Evolutionary conservation across 2,888 invertebrate species (phyloP).

Genomic region (Noctua comes): DNA sequence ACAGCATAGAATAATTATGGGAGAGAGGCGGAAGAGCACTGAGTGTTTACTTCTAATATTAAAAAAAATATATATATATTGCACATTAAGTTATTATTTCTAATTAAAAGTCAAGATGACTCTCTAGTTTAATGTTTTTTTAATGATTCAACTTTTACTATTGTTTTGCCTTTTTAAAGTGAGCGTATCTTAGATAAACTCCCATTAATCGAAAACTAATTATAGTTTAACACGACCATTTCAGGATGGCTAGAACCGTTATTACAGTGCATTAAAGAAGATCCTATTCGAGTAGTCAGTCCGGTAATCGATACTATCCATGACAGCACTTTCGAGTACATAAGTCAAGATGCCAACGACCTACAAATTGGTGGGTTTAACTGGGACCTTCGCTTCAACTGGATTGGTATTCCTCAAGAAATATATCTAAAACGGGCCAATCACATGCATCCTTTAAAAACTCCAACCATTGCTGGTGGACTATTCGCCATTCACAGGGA

Average conservation of each 20-base stretch:
- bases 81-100: no score
- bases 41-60: no score
- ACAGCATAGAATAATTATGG: no score
- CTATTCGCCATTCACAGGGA: slow-evolving; percentile 97
- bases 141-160: neutral
- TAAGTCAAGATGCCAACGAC: slow-evolving; percentile 93
- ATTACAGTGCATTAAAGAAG: slow-evolving; percentile 94
- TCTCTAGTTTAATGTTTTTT: neutral
- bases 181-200: no score
- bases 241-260: slow-evolving; percentile 97
- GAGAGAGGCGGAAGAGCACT: no score
- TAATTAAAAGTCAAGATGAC: no score
- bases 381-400: slow-evolving; percentile 98
- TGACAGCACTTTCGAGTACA: slow-evolving; percentile 96
- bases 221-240: slow-evolving; percentile 40
- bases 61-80: no score
- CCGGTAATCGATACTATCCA: slow-evolving; percentile 98
- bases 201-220: neutral
- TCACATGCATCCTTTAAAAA: slow-evolving; percentile 95
- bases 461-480: slow-evolving; percentile 99
- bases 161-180: neutral
- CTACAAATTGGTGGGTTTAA: slow-evolving; percentile 97
- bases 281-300: slow-evolving; percentile 95
- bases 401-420: slow-evolving; percentile 97
- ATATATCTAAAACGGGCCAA: slow-evolving; percentile 94